Percentiles rank a stretch among this genome's conserved stretches.
Conservation (phyloP, 2,113 vertebrate genomes). For the Phylloscopus trochiloides region DNA sequence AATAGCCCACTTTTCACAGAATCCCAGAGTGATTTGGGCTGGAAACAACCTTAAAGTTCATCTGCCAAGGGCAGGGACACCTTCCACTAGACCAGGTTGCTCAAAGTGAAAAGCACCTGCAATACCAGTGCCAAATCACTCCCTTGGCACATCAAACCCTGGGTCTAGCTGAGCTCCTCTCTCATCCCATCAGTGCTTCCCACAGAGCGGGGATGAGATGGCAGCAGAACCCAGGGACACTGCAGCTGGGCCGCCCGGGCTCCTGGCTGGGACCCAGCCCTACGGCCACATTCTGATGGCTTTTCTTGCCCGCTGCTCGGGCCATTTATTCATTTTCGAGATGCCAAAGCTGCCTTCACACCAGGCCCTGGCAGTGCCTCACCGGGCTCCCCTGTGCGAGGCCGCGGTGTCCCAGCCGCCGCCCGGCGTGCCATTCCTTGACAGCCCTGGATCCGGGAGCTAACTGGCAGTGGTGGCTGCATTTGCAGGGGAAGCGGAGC, state of each 20-base stretch:
- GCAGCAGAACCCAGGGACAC: rapidly evolving
- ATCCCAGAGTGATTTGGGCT: neutral
- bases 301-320: neutral
- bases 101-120: rapidly evolving
- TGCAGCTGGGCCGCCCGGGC: neutral
- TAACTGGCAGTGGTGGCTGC: conserved; percentile 48
- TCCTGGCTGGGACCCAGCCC: neutral
- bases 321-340: neutral
- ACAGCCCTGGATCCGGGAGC: conserved; percentile 27
- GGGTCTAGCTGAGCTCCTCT: neutral
- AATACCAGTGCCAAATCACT: rapidly evolving
- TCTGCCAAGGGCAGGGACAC: neutral
- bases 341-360: neutral
- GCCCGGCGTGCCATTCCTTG: neutral
- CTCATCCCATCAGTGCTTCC: neutral
- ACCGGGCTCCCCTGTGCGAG: neutral
- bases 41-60: neutral
- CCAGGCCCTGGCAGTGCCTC: neutral
- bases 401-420: neutral
- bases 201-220: rapidly evolving
- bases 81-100: neutral
- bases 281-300: neutral
- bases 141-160: neutral
- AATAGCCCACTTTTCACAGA: neutral
- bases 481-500: conserved; percentile 44